Percentiles rank a stretch among this genome's conserved stretches.
These are phyloP conservation scores for Lepas anatifera DNA, from an alignment of 2,888 invertebrate species.

Conservation along the genomic window DNA sequence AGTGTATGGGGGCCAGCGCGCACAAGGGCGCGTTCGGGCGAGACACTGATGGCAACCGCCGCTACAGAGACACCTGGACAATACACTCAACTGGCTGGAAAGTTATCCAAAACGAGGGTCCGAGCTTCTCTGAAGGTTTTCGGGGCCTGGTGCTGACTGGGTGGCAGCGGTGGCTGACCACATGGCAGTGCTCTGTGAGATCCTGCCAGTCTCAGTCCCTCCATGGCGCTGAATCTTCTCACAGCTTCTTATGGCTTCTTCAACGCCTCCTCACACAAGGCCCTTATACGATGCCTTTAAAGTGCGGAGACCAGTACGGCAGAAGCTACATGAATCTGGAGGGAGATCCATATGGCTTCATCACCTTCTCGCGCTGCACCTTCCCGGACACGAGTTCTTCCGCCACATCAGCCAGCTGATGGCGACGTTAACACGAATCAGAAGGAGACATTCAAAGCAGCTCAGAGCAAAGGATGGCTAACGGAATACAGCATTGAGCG, in stretches of 20 bases:
- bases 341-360: conserved; percentile 46
- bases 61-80: conserved; percentile 54
- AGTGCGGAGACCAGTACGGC: conserved; percentile 37
- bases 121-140: not conserved
- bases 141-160: conserved; percentile 45
- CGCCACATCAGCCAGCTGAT: conserved; percentile 38
- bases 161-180: conserved; percentile 33
- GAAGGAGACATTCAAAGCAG: conserved; percentile 30
- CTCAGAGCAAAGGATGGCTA: conserved; percentile 49
- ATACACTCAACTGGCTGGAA: conserved; percentile 50
- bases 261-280: conserved; percentile 40
- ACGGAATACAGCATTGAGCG: conserved; percentile 52
- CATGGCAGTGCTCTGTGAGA: conserved; percentile 31
- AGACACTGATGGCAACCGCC: conserved; percentile 55
- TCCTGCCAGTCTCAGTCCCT: conserved; percentile 31
- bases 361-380: conserved; percentile 47
- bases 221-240: conserved; percentile 29
- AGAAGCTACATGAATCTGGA: conserved; percentile 45
- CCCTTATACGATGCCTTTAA: conserved; percentile 41
- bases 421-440: conserved; percentile 36
- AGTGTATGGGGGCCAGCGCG: conserved; percentile 59
- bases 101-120: conserved; percentile 37
- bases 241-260: conserved; percentile 44
- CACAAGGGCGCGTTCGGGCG: conserved; percentile 62
- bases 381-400: conserved; percentile 49